A percentile compares a stretch with the other conserved stretches of the same genome.
Evolutionary conservation across 1,140 invertebrate genomes (phyloP).

Genomic region (Chelonus insularis): DNA sequence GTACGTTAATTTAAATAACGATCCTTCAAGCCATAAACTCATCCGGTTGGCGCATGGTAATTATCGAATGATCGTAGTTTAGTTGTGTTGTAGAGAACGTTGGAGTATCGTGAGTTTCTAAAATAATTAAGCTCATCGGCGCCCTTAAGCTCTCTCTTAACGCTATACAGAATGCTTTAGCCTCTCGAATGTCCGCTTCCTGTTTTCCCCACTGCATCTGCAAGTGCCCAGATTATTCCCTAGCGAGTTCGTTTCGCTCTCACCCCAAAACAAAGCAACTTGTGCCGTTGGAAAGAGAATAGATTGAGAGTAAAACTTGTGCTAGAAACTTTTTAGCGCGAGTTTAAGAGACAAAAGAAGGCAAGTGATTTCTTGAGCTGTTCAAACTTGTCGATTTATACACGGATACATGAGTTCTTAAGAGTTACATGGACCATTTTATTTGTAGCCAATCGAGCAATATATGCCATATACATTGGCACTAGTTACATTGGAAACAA

Average conservation of each 20-base stretch:
- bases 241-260: constrained; percentile 38
- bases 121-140: constrained; percentile 29
- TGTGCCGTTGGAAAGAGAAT: constrained; percentile 23
- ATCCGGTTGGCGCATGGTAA: constrained; percentile 20
- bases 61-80: constrained; percentile 24
- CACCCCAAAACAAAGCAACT: constrained; percentile 34
- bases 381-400: background rate
- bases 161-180: background rate
- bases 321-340: constrained; percentile 43
- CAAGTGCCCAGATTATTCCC: constrained; percentile 40
- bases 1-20: constrained; percentile 3
- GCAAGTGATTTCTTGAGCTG: constrained; percentile 9
- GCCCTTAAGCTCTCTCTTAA: background rate
- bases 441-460: background rate
- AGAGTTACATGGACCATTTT: too few species aligned
- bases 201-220: background rate
- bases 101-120: constrained; percentile 17
- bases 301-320: constrained; percentile 38
- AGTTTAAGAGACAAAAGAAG: constrained; percentile 38
- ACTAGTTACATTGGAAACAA: too few species aligned
- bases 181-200: constrained; percentile 3
- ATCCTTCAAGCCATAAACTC: constrained; percentile 1
- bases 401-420: background rate
- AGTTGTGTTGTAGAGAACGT: constrained; percentile 3
- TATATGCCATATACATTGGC: too few species aligned